Conservation (phyloP, 2,113 vertebrate species). For the Anhinga rufa region DNA sequence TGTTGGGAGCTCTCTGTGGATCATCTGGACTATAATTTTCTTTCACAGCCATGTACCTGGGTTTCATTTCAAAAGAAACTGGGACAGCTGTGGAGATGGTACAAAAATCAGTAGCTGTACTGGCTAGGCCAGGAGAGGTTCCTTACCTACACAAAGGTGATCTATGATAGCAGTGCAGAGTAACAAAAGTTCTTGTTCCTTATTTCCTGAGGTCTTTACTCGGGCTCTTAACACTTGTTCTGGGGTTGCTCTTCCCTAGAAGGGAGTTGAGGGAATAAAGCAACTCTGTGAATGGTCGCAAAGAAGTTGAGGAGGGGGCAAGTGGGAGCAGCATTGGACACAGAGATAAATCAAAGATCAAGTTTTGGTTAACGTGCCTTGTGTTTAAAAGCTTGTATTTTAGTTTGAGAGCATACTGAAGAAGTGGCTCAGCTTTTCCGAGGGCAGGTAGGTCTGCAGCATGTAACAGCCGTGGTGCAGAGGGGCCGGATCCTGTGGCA, state of each 20-base stretch:
- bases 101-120: background rate
- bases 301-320: background rate
- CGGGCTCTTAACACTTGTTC: background rate
- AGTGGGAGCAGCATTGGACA: background rate
- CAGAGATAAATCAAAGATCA: background rate
- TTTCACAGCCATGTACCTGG: background rate
- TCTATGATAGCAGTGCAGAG: background rate
- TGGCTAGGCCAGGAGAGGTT: background rate
- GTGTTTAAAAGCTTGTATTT: background rate
- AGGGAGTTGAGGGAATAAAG: background rate
- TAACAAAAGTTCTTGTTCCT: background rate
- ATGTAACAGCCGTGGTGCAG: accelerated
- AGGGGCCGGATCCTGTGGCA: background rate
- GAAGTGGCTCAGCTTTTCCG: background rate
- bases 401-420: background rate
- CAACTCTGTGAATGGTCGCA: background rate
- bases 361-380: background rate
- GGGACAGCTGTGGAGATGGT: background rate
- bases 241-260: background rate
- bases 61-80: background rate
- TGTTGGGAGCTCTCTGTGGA: background rate
- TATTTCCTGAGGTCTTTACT: background rate
- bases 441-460: background rate
- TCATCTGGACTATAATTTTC: background rate
- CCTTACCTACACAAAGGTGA: background rate